phyloP scores from a whole-genome alignment of 1,140 invertebrate genomes.

The Arctopsyche grandis region DNA sequence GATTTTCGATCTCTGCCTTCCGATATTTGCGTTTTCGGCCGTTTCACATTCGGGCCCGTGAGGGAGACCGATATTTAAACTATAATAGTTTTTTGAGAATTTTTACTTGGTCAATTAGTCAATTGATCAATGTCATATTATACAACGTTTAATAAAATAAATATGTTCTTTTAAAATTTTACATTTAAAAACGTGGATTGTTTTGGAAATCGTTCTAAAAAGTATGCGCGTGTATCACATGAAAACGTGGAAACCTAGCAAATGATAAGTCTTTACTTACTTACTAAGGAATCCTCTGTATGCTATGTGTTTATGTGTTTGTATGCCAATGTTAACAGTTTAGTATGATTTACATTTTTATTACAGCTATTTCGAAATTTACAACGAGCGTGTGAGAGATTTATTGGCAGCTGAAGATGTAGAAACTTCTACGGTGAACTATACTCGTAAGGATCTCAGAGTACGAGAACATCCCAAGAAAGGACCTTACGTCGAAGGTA shows the following conservation, averaged over 20 bases:
- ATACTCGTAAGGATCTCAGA: conserved; percentile 70
- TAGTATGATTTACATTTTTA: background rate
- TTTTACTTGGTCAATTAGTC: too few relatives aligned
- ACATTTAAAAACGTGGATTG: too few relatives aligned
- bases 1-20: too few relatives aligned
- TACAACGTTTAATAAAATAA: too few relatives aligned
- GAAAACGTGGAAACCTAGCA: background rate
- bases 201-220: too few relatives aligned
- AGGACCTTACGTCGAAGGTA: conserved; percentile 92
- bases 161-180: too few relatives aligned
- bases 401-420: conserved; percentile 70
- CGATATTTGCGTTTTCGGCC: too few relatives aligned
- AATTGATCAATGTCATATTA: too few relatives aligned
- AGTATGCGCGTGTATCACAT: too few relatives aligned
- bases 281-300: background rate
- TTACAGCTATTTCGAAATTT: conserved; percentile 82
- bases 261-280: background rate
- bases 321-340: background rate
- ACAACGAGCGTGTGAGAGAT: conserved; percentile 87
- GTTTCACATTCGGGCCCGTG: too few relatives aligned
- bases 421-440: conserved; percentile 36
- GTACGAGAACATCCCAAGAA: conserved; percentile 87
- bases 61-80: too few relatives aligned
- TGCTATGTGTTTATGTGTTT: background rate
- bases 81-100: too few relatives aligned